Conservation (phyloP, 2,888 invertebrate species). For the Glyphotaelius pellucidus region DNA sequence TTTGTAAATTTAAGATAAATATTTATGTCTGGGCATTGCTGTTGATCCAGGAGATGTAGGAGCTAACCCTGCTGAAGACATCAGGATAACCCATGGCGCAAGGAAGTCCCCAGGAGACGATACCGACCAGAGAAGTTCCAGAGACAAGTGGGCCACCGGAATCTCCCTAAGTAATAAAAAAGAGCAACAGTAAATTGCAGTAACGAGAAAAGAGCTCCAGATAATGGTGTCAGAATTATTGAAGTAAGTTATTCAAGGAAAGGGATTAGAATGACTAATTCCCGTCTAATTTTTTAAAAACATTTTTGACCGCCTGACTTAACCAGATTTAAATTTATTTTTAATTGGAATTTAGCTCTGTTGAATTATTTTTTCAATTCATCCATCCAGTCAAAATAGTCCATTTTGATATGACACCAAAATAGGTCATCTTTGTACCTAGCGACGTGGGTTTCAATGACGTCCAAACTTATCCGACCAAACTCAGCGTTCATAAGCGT, state of each 20-base stretch:
- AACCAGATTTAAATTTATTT: too few relatives aligned
- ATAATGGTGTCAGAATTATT: background rate
- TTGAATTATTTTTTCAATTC: too few relatives aligned
- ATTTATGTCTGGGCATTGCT: conserved; percentile 47
- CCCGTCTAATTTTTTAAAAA: too few relatives aligned
- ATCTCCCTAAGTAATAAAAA: conserved; percentile 73
- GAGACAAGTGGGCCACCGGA: conserved; percentile 76
- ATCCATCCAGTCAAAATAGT: too few relatives aligned
- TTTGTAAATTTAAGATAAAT: too few relatives aligned
- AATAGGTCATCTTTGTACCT: too few relatives aligned
- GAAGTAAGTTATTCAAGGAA: background rate
- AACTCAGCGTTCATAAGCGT: too few relatives aligned
- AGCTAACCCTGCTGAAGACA: conserved; percentile 75
- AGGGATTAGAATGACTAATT: background rate
- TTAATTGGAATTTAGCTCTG: too few relatives aligned
- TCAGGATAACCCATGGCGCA: conserved; percentile 77
- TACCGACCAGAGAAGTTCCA: conserved; percentile 71
- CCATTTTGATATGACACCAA: too few relatives aligned
- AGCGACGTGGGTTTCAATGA: too few relatives aligned
- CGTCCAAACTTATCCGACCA: too few relatives aligned
- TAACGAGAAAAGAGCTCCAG: background rate
- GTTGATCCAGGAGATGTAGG: conserved; percentile 74
- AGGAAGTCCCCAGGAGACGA: conserved; percentile 77
- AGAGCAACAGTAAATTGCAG: background rate
- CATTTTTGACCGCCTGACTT: too few relatives aligned